phyloP scores from a whole-genome alignment of 2,113 vertebrate species.

The Ginglymostoma cirratum region DNA sequence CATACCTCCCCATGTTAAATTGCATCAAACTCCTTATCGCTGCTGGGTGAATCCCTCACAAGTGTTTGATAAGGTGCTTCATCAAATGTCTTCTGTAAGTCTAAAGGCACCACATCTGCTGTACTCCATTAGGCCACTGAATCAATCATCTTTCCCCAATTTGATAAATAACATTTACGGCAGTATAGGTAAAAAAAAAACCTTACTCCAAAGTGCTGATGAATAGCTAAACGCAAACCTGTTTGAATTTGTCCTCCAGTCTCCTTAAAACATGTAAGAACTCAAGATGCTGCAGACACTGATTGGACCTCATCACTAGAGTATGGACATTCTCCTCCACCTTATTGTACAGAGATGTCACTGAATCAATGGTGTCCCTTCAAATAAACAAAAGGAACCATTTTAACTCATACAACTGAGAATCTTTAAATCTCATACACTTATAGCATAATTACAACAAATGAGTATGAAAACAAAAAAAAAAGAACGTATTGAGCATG shows the following conservation, averaged over 20 bases:
- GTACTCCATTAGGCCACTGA: not conserved
- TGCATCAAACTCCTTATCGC: not conserved
- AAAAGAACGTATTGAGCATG: not conserved
- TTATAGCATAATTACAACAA: not conserved
- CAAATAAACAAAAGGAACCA: not conserved
- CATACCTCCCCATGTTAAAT: not conserved
- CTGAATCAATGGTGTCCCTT: conserved; percentile 65
- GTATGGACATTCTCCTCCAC: conserved; percentile 80
- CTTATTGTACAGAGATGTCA: conserved; percentile 66
- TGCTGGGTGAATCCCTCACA: not conserved
- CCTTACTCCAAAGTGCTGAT: not conserved
- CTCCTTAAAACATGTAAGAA: conserved; percentile 61
- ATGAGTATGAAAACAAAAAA: not conserved
- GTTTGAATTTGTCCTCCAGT: conserved; percentile 61
- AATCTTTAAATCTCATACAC: not conserved
- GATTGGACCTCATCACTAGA: conserved; percentile 79
- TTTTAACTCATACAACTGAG: not conserved
- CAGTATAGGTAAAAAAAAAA: not conserved
- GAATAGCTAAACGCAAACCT: conserved; percentile 50
- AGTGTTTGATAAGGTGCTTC: not conserved
- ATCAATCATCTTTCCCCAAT: not conserved
- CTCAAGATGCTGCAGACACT: conserved; percentile 70
- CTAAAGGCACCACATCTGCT: not conserved
- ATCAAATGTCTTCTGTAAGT: not conserved
- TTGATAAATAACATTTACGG: not conserved